Evolutionary conservation across 2,888 invertebrate genomes (phyloP).

Genomic region (Lasioglossum oenotherae): DNA sequence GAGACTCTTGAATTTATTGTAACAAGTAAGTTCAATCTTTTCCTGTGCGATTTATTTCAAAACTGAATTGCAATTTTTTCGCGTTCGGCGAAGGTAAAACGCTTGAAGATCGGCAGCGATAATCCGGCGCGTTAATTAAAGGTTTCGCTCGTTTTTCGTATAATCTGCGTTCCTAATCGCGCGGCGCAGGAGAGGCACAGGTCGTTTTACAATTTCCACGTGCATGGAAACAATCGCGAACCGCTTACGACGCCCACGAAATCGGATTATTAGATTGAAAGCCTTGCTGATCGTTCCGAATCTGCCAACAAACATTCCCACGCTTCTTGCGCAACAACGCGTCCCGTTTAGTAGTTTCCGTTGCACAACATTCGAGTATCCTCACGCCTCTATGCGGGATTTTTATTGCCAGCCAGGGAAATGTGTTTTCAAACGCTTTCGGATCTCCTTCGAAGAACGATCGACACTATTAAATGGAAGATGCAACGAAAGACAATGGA

Average conservation of each 20-base stretch:
- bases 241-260: slow-evolving; percentile 25
- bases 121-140: not conserved
- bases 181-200: not conserved
- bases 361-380: slow-evolving; percentile 6
- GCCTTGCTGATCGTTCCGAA: slow-evolving; percentile 10
- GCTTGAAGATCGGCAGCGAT: not conserved
- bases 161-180: not conserved
- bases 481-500: not conserved
- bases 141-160: not conserved
- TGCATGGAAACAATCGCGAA: slow-evolving; percentile 8
- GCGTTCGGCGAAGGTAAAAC: not conserved
- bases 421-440: not conserved
- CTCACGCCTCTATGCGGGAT: not conserved
- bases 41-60: too few relatives aligned
- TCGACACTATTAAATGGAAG: not conserved
- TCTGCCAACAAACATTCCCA: slow-evolving; percentile 26
- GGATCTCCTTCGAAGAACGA: not conserved
- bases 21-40: too few relatives aligned
- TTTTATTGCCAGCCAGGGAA: not conserved
- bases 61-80: not conserved
- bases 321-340: slow-evolving; percentile 29
- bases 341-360: not conserved
- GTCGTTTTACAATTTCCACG: slow-evolving; percentile 18
- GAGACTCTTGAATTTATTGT: too few relatives aligned
- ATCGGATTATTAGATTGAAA: slow-evolving; percentile 37